Evolutionary conservation across 2,113 vertebrate species (phyloP).

Genomic region (Dascyllus trimaculatus): DNA sequence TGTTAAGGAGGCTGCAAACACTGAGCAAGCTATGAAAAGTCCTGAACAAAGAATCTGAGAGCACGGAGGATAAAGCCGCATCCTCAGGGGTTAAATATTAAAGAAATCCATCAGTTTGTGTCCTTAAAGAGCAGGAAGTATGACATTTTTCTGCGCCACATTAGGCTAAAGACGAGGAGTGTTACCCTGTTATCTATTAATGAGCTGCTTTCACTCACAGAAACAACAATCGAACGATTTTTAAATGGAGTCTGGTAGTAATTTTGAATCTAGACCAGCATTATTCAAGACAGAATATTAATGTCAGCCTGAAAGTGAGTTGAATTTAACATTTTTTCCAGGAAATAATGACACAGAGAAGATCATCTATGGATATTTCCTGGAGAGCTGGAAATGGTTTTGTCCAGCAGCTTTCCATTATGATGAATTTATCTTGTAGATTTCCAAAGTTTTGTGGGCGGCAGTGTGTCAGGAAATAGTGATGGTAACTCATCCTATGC

Average conservation of each 20-base stretch:
- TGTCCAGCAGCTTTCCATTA: too few relatives aligned
- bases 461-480: too few relatives aligned
- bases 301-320: too few relatives aligned
- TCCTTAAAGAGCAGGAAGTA: background rate
- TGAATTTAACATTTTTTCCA: too few relatives aligned
- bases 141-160: background rate
- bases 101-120: background rate
- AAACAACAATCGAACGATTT: too few relatives aligned
- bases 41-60: constrained; percentile 48
- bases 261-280: background rate
- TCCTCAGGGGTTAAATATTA: constrained; percentile 36
- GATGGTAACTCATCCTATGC: too few relatives aligned
- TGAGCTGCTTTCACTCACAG: background rate
- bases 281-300: too few relatives aligned
- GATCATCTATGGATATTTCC: too few relatives aligned
- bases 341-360: too few relatives aligned
- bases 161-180: background rate
- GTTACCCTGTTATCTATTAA: background rate
- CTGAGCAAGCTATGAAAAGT: constrained; percentile 20
- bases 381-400: too few relatives aligned
- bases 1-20: constrained; percentile 52
- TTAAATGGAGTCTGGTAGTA: background rate
- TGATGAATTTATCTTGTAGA: too few relatives aligned
- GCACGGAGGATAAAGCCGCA: constrained; percentile 7
- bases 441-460: too few relatives aligned